Percentiles rank a stretch among this genome's conserved stretches.
These are phyloP conservation scores for Mythimna albipuncta DNA, from an alignment of 2,888 invertebrate genomes.

Conservation along the genomic window DNA sequence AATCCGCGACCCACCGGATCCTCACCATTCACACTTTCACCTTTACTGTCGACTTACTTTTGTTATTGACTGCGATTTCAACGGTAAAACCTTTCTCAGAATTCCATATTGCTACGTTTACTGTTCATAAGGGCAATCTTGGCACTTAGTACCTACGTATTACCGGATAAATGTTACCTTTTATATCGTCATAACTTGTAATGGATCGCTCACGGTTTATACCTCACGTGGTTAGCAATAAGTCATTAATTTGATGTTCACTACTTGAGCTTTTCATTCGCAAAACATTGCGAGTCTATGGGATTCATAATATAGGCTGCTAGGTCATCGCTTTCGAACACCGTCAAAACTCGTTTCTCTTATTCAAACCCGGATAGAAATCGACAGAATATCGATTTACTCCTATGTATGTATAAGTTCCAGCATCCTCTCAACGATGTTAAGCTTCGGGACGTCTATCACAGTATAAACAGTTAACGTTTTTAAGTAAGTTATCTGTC, in stretches of 20 bases:
- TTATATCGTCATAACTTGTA: constrained; percentile 47
- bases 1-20: constrained; percentile 45
- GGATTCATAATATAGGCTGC: constrained; percentile 1
- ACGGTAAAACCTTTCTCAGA: constrained; percentile 54
- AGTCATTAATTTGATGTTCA: constrained; percentile 26
- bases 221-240: constrained; percentile 29
- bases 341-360: constrained; percentile 29
- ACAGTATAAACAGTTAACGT: constrained; percentile 72
- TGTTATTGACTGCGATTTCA: constrained; percentile 58
- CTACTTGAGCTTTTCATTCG: constrained; percentile 23
- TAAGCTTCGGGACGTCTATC: constrained; percentile 52
- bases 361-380: constrained; percentile 35
- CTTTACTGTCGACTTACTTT: constrained; percentile 55
- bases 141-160: constrained; percentile 38
- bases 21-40: constrained; percentile 58
- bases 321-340: constrained; percentile 21
- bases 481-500: constrained; percentile 82
- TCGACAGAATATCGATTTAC: constrained; percentile 36
- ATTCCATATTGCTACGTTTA: constrained; percentile 43
- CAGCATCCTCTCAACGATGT: constrained; percentile 48
- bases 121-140: constrained; percentile 53
- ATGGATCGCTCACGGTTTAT: constrained; percentile 38
- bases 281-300: not conserved
- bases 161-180: constrained; percentile 43
- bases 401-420: constrained; percentile 36